Percentiles rank a stretch among this genome's conserved stretches.
Evolutionary conservation across 2,113 vertebrate genomes (phyloP).

Genomic region (Rhinoptilus africanus): DNA sequence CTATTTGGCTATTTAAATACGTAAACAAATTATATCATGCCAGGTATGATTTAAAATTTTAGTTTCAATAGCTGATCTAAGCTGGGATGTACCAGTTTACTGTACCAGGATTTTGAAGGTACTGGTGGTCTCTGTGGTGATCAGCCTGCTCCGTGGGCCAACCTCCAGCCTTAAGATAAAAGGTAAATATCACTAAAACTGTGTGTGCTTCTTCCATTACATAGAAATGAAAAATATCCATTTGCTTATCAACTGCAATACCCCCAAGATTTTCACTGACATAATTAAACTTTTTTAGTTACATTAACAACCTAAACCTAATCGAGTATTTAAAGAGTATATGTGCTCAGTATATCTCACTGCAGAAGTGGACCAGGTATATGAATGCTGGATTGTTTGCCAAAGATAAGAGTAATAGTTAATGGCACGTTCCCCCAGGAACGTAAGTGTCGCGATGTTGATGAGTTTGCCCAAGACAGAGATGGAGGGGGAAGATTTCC

Average conservation of each 20-base stretch:
- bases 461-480: background rate
- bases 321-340: background rate
- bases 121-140: background rate
- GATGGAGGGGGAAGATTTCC: background rate
- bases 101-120: background rate
- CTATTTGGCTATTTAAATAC: background rate
- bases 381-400: background rate
- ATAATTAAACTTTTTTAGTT: background rate
- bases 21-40: background rate
- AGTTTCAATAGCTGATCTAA: background rate
- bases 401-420: background rate
- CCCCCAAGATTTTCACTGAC: background rate
- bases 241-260: background rate
- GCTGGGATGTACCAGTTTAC: background rate
- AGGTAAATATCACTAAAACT: background rate
- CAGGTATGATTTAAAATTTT: background rate
- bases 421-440: background rate
- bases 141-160: fast-evolving
- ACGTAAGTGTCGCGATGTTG: fast-evolving
- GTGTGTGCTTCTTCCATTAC: background rate
- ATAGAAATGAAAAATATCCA: background rate
- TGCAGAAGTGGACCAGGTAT: background rate
- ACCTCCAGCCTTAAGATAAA: background rate
- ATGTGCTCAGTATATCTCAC: background rate
- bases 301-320: background rate